Base-by-base conservation (phyloP, 2,113 vertebrate genomes). In the Callopanchax toddi region DNA sequence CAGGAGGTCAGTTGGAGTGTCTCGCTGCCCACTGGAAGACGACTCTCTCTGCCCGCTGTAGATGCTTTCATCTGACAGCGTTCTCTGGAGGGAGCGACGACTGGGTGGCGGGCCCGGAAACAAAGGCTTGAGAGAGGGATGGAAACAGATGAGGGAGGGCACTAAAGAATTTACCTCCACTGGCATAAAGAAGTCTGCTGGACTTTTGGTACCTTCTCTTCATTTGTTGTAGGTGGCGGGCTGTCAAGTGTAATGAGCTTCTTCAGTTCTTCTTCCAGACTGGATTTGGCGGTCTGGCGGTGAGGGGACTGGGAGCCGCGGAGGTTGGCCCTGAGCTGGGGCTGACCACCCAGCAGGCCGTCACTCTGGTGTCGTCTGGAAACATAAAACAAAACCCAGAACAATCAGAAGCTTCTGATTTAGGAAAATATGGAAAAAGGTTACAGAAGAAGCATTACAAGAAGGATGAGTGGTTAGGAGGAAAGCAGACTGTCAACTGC, bases 1-100 rank as follows among this genome's bases (percentile, higher is more conserved):
- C 0, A 97, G 93, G 52, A 95, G 94, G 11, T 97, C 95, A 0
- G 92, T 93, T 69, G 96, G 93, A 52, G 93, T 88, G 75, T 94
- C 94, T 63, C 95, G 93, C 84, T 94, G 94, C 80, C 94, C 94
- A 11, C 73, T 29, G 82, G 81, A 81, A 34, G 94, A 93, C 8
- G 93, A 91, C 29, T 96, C 95, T 78, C 96, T 91, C 73, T 97
- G 96, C 50, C 95, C 91, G 17, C 96, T 95, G 90, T 98, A 98
- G 85, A 98, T 97, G 49, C 96, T 98, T 91, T 98, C 96, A 11
- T 98, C 96, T 1, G 96, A 98, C 79, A 97, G 87, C 1, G 96
- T 97, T 56, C 96, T 93, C 87, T 98, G 95, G 77, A 98, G 87
- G 80, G 94, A 92, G 78, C 95, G 94, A 26, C 95, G 92, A 21